Conservation (phyloP, 2,888 invertebrate species). For the Pomacea canaliculata region DNA sequence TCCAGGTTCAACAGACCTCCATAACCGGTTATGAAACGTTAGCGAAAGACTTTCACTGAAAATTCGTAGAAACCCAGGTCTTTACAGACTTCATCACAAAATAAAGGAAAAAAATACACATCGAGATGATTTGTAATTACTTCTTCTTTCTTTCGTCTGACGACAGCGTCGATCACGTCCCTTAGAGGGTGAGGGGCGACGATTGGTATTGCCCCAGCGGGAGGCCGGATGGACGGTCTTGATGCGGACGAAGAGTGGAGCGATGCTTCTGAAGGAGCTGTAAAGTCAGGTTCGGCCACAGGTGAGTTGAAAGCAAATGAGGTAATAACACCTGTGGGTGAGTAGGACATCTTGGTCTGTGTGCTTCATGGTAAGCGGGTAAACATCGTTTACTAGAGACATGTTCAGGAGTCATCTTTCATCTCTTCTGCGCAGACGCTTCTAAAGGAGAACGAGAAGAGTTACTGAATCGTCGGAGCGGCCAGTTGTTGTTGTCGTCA, state of each 20-base stretch:
- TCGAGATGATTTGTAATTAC: too few relatives aligned
- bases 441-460: slow-evolving; percentile 12
- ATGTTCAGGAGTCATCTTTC: too few relatives aligned
- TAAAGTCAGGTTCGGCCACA: slow-evolving; percentile 55
- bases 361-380: too few relatives aligned
- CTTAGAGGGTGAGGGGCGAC: not conserved
- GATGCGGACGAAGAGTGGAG: slow-evolving; percentile 43
- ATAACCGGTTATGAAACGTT: not conserved
- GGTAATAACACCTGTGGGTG: not conserved
- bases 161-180: not conserved
- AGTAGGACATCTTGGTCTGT: not conserved
- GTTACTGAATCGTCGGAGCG: not conserved
- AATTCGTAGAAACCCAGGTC: too few relatives aligned
- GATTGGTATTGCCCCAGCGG: not conserved
- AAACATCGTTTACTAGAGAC: too few relatives aligned
- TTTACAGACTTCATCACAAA: too few relatives aligned
- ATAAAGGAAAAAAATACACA: too few relatives aligned
- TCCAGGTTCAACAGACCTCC: not conserved
- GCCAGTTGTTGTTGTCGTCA: not conserved
- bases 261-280: slow-evolving; percentile 51
- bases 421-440: slow-evolving; percentile 6
- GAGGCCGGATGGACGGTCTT: slow-evolving; percentile 26
- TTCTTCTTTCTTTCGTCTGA: not conserved
- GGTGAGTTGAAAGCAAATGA: slow-evolving; percentile 25
- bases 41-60: not conserved